Evolutionary conservation across 2,113 vertebrate genomes (phyloP).

Genomic region (Poecilia latipinna): DNA sequence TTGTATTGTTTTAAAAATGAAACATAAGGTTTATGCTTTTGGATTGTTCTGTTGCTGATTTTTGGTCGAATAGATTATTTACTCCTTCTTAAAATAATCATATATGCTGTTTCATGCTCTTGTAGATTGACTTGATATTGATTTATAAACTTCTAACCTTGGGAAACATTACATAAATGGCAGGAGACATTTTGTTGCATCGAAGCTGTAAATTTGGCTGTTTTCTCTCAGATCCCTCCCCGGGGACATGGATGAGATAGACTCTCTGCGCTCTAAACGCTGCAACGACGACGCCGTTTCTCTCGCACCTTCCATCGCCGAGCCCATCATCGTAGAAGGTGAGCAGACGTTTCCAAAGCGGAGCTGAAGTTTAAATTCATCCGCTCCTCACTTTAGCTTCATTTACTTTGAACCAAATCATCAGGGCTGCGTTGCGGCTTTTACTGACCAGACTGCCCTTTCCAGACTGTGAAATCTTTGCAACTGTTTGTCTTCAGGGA

Average conservation of each 20-base stretch:
- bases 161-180: too few relatives aligned
- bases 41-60: background rate
- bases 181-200: background rate
- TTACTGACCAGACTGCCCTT: background rate
- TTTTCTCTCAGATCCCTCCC: constrained; percentile 81
- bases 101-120: background rate
- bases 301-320: constrained; percentile 83
- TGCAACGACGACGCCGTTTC: constrained; percentile 85
- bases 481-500: constrained; percentile 15
- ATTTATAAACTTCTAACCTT: too few relatives aligned
- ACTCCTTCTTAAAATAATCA: background rate
- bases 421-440: background rate
- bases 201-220: constrained; percentile 40
- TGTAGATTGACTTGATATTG: background rate
- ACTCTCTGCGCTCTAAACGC: constrained; percentile 84
- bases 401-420: background rate
- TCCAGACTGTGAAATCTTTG: background rate
- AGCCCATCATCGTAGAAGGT: constrained; percentile 92
- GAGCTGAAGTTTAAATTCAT: background rate
- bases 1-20: background rate
- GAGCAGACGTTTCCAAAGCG: constrained; percentile 23
- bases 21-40: background rate
- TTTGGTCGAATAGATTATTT: background rate
- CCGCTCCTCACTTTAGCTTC: background rate
- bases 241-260: constrained; percentile 95